Evolutionary conservation across 37 sponge, comb jelly and placozoan genomes (phyloP).

Genomic region (Diacarnus erythraeanus): DNA sequence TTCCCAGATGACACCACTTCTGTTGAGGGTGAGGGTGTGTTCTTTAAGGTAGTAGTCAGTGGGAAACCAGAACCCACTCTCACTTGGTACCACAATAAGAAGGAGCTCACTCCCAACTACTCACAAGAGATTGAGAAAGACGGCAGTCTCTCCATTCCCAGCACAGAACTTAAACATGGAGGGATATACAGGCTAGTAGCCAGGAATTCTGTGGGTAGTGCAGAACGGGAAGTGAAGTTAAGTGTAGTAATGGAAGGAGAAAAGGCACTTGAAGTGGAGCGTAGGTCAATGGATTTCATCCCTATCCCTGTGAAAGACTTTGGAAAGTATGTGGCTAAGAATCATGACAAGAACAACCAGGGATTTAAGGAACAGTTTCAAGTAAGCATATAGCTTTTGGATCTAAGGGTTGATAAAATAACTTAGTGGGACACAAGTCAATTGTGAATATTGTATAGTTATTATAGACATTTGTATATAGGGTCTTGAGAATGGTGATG

Average conservation of each 20-base stretch:
- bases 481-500: too few relatives aligned
- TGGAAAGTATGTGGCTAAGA: constrained; percentile 17
- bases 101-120: constrained; percentile 3
- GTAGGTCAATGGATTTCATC: not conserved
- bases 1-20: not conserved
- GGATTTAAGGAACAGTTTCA: not conserved
- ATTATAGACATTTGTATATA: too few relatives aligned
- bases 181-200: constrained; percentile 24
- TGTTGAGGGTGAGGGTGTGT: constrained; percentile 23
- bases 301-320: constrained; percentile 2
- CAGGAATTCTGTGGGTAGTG: constrained; percentile 32
- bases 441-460: too few relatives aligned
- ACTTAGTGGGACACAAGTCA: too few relatives aligned
- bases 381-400: not conserved
- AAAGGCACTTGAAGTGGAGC: not conserved
- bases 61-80: constrained; percentile 26
- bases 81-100: constrained; percentile 11
- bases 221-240: constrained; percentile 9
- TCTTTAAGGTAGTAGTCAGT: constrained; percentile 16
- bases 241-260: constrained; percentile 8
- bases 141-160: constrained; percentile 12
- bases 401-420: too few relatives aligned
- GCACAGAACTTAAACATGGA: constrained; percentile 10
- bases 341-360: constrained; percentile 7
- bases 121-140: constrained; percentile 7